Percentiles rank a stretch among this genome's conserved stretches.
Evolutionary conservation across 2,797 vertebrate genomes (phyloP).

Genomic region (Intellagama lesueurii): DNA sequence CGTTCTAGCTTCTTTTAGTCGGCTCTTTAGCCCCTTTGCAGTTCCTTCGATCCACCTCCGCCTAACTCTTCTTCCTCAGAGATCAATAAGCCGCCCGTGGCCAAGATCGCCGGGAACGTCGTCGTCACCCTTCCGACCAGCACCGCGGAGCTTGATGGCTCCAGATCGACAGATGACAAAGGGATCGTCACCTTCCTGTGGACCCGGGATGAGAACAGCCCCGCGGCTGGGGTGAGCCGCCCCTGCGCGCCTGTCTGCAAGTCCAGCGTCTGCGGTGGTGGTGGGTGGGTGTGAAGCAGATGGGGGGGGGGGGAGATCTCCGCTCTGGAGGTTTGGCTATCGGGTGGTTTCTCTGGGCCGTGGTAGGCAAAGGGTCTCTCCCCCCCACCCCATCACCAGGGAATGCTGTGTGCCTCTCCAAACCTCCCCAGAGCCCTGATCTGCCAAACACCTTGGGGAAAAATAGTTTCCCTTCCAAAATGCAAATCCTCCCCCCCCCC

Average conservation of each 20-base stretch:
- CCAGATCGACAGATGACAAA: slow-evolving; percentile 92
- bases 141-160: slow-evolving; percentile 90
- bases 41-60: slow-evolving; percentile 9
- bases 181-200: slow-evolving; percentile 90
- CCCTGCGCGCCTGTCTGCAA: not conserved
- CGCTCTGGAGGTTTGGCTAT: too few species aligned
- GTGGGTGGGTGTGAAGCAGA: too few species aligned
- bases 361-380: too few species aligned
- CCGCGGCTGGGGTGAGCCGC: slow-evolving; percentile 92
- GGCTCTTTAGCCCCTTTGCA: not conserved
- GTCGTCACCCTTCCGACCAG: slow-evolving; percentile 86
- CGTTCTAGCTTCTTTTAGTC: not conserved
- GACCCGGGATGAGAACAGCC: slow-evolving; percentile 91
- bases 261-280: not conserved
- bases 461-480: too few species aligned
- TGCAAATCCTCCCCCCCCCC: too few species aligned
- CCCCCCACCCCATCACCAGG: too few species aligned
- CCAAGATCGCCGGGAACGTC: slow-evolving; percentile 86
- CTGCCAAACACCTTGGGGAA: too few species aligned
- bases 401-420: too few species aligned
- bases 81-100: slow-evolving; percentile 88
- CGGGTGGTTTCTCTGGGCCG: too few species aligned
- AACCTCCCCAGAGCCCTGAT: too few species aligned
- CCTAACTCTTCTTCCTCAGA: slow-evolving; percentile 80
- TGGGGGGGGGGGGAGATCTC: too few species aligned